Evolutionary conservation across 2,113 vertebrate genomes (phyloP).

Genomic region (Ammospiza nelsoni): DNA sequence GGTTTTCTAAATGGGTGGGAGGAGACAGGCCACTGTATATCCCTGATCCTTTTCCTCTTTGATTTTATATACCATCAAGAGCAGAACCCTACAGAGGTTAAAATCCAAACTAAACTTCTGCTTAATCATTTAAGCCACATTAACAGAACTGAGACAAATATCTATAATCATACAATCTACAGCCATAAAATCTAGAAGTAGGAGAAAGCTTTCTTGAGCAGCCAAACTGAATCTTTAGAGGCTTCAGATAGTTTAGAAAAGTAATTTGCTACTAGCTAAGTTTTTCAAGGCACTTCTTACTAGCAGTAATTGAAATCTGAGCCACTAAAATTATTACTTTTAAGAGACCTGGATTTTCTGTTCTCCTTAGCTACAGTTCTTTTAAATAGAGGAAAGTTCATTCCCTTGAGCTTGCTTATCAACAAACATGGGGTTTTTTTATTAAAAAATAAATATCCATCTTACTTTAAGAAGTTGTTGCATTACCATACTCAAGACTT

Average conservation of each 20-base stretch:
- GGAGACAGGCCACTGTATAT: neutral
- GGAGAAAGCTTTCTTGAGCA: neutral
- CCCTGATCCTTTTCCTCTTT: neutral
- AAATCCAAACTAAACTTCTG: neutral
- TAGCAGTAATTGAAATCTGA: neutral
- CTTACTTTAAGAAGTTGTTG: neutral
- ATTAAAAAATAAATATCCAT: neutral
- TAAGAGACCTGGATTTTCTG: neutral
- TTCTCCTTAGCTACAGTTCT: neutral
- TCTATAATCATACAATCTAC: neutral
- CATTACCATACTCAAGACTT: neutral
- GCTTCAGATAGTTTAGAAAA: neutral
- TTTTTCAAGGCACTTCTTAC: neutral
- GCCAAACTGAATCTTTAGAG: neutral
- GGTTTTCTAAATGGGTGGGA: neutral
- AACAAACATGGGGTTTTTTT: neutral
- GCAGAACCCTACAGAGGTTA: neutral
- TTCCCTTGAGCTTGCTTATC: neutral
- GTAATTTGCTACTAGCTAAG: neutral
- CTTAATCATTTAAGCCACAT: neutral
- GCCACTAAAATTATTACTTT: neutral
- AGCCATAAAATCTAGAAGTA: neutral
- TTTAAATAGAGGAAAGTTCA: neutral
- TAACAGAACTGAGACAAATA: neutral
- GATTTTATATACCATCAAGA: neutral